Evolutionary conservation across 2,888 invertebrate species (phyloP).

Genomic region (Kuschelorhynchus macadamiae): DNA sequence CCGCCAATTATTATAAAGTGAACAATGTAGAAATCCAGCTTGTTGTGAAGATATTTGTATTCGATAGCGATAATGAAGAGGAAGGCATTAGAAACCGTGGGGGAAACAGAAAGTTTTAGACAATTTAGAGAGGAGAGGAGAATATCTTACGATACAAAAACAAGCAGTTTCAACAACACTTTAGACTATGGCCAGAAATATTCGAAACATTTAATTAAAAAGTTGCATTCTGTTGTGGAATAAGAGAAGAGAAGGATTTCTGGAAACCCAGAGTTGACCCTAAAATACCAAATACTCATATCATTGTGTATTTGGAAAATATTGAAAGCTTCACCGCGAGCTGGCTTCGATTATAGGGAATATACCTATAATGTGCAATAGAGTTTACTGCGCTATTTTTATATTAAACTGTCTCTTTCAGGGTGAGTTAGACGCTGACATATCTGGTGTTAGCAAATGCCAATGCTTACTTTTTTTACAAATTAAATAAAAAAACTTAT

Average conservation of each 20-base stretch:
- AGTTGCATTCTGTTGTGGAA: slow-evolving; percentile 1
- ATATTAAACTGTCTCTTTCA: not conserved
- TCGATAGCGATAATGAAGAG: slow-evolving; percentile 10
- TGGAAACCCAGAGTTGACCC: slow-evolving; percentile 5
- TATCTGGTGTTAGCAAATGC: slow-evolving; percentile 8
- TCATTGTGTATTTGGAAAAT: slow-evolving; percentile 8
- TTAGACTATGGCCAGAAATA: not conserved
- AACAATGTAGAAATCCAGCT: not conserved
- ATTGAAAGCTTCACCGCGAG: not conserved
- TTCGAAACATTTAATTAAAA: not conserved
- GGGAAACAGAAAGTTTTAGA: not conserved
- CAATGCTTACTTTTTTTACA: not conserved
- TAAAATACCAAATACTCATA: slow-evolving; percentile 4
- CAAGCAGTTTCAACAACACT: slow-evolving; percentile 6
- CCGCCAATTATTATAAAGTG: too few species aligned
- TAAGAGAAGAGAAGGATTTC: not conserved
- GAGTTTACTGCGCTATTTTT: too few species aligned
- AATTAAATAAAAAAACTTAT: not conserved
- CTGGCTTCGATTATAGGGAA: too few species aligned
- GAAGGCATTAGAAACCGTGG: not conserved
- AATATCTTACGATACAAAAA: not conserved
- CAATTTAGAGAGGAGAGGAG: not conserved
- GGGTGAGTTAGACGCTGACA: not conserved
- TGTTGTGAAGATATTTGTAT: slow-evolving; percentile 3
- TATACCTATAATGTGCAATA: too few species aligned